A percentile compares a stretch with the other conserved stretches of the same genome.
phyloP scores from a whole-genome alignment of 30 jellyfish, hydroid and myxozoan genomes.

The Hydractinia echinata region DNA sequence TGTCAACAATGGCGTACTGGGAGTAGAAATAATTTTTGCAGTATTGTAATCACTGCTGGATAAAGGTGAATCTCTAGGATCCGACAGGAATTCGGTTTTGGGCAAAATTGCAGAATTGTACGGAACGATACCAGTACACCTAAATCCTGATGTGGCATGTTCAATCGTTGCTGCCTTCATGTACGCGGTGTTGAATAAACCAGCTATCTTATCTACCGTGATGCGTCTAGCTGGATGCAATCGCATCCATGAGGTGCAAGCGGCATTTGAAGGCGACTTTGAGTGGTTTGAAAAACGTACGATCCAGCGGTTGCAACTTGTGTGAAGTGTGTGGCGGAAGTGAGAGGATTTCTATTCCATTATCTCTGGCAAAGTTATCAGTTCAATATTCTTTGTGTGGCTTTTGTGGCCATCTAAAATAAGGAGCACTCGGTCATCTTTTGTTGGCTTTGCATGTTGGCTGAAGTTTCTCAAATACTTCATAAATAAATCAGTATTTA shows the following conservation, averaged over 20 bases:
- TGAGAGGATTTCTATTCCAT: conserved; percentile 35
- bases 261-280: conserved; percentile 38
- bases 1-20: no score
- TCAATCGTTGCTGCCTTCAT: conserved; percentile 33
- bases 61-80: background rate
- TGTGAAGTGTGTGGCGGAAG: conserved; percentile 63
- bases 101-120: conserved; percentile 25
- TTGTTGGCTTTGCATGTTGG: background rate
- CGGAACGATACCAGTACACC: conserved; percentile 40
- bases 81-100: conserved; percentile 5
- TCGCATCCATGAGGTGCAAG: conserved; percentile 40
- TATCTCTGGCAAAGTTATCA: conserved; percentile 30
- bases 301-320: conserved; percentile 51
- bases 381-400: conserved; percentile 23
- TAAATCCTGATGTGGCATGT: conserved; percentile 22
- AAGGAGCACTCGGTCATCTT: conserved; percentile 19
- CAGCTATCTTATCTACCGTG: conserved; percentile 23
- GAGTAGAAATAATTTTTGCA: background rate
- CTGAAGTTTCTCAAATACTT: conserved; percentile 12
- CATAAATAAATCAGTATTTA: background rate
- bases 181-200: conserved; percentile 32
- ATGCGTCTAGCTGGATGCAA: conserved; percentile 32
- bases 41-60: no score
- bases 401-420: no score
- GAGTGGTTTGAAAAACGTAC: conserved; percentile 33